Percentiles rank a stretch among this genome's conserved stretches.
Conservation (phyloP, 2,113 vertebrate genomes). For the Gavia stellata region DNA sequence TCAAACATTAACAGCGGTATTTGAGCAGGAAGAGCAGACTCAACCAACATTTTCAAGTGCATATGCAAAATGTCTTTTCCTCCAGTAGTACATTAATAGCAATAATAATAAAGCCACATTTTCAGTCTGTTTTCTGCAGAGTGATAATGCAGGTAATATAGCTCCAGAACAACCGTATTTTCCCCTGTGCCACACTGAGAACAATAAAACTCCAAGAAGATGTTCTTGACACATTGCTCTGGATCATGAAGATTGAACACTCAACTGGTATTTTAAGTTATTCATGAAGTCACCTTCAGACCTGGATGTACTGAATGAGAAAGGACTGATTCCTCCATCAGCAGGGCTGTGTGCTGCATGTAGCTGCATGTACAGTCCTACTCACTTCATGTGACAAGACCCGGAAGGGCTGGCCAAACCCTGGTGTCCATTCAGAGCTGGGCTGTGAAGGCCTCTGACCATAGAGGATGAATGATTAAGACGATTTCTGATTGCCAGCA, state of each 20-base stretch:
- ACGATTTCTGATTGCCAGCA: not conserved
- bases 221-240: not conserved
- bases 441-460: not conserved
- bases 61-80: not conserved
- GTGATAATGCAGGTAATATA: not conserved
- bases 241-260: not conserved
- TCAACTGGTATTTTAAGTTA: not conserved
- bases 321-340: not conserved
- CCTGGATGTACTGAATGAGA: not conserved
- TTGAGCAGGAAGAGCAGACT: slow-evolving; percentile 9
- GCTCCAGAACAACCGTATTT: not conserved
- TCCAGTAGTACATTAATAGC: not conserved
- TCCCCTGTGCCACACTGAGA: not conserved
- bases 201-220: not conserved
- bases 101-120: not conserved
- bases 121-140: not conserved
- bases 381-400: not conserved
- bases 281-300: not conserved
- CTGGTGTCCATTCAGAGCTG: not conserved
- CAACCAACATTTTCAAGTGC: not conserved
- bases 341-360: not conserved
- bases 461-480: not conserved
- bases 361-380: not conserved
- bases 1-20: slow-evolving; percentile 60
- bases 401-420: not conserved